These are phyloP conservation scores for Synchiropus splendidus DNA, from an alignment of 2,113 vertebrate species.

Conservation along the genomic window DNA sequence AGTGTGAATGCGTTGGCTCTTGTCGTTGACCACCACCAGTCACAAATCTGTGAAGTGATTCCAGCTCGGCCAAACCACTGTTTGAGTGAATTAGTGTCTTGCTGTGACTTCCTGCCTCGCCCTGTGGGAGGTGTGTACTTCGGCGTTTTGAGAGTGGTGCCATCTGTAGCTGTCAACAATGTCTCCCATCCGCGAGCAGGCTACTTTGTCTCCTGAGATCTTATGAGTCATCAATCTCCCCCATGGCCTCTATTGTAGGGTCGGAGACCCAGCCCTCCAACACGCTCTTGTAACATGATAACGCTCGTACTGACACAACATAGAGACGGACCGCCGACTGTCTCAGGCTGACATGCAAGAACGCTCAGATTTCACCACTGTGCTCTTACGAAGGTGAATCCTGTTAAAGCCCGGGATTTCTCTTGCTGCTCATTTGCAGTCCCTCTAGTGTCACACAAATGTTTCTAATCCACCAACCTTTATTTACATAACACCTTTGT, in stretches of 20 bases:
- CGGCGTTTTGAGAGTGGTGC: conserved; percentile 23
- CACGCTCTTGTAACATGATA: conserved; percentile 30
- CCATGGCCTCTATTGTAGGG: conserved; percentile 30
- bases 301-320: conserved; percentile 13
- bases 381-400: not conserved
- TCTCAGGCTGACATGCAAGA: conserved; percentile 1
- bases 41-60: conserved; percentile 8
- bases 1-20: too few relatives aligned
- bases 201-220: conserved; percentile 40
- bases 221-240: conserved; percentile 53
- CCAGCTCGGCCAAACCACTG: conserved; percentile 9
- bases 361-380: conserved; percentile 11
- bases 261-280: conserved; percentile 20
- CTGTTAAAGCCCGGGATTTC: too few relatives aligned
- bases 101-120: conserved; percentile 30
- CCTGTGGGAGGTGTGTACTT: conserved; percentile 24
- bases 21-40: not conserved
- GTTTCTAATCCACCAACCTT: too few relatives aligned
- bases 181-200: conserved; percentile 29
- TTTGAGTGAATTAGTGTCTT: conserved; percentile 24
- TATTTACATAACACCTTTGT: too few relatives aligned
- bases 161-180: conserved; percentile 28
- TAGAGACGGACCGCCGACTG: conserved; percentile 7
- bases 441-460: too few relatives aligned
- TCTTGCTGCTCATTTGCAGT: too few relatives aligned